phyloP scores from a whole-genome alignment of 2,797 vertebrate genomes.

The Peromyscus nudipes region DNA sequence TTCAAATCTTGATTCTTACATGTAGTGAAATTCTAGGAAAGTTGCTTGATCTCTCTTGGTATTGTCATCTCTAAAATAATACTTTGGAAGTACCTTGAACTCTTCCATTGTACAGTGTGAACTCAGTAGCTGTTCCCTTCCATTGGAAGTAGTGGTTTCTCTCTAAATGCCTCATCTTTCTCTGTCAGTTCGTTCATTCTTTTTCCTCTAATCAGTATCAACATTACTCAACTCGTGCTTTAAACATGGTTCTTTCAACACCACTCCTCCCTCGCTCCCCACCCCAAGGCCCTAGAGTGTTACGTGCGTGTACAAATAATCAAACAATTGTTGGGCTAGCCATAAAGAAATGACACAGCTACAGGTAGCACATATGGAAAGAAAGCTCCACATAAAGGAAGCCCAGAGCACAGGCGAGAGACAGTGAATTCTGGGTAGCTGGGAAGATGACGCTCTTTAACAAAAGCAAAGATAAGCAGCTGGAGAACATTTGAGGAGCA shows the following conservation, averaged over 20 bases:
- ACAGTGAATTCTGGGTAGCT: neutral
- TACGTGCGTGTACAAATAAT: neutral
- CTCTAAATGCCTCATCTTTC: neutral
- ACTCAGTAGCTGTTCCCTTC: neutral
- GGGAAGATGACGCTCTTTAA: neutral
- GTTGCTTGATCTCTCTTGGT: neutral
- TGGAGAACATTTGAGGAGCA: neutral
- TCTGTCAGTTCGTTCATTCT: conserved; percentile 10
- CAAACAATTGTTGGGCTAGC: neutral
- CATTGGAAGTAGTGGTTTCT: neutral
- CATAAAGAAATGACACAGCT: neutral
- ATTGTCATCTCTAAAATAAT: conserved; percentile 39
- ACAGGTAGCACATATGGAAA: neutral
- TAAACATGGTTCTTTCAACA: neutral
- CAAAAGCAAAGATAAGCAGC: neutral
- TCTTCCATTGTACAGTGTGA: neutral
- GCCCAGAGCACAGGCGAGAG: neutral
- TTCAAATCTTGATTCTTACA: conserved; percentile 16
- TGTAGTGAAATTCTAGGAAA: conserved; percentile 15
- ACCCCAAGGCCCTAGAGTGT: neutral
- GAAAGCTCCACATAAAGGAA: neutral
- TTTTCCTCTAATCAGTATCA: neutral
- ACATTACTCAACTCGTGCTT: conserved; percentile 4
- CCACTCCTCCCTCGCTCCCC: no score
- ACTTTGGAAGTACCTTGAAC: conserved; percentile 12